Evolutionary conservation across 2,113 vertebrate species (phyloP).

Genomic region (Psammodynastes pulverulentus): DNA sequence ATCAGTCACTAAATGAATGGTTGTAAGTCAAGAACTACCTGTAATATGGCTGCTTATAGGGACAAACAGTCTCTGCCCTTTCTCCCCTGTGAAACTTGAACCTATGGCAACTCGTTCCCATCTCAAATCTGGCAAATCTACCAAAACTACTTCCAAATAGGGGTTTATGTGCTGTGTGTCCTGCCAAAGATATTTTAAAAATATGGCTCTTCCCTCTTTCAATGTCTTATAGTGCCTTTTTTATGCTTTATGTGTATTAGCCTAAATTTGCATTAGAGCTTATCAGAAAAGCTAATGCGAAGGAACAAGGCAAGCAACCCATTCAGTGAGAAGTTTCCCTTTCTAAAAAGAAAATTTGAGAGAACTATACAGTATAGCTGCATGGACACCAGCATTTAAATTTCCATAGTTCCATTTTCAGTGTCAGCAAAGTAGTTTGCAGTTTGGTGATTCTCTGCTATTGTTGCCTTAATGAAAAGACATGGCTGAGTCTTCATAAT

Average conservation of each 20-base stretch:
- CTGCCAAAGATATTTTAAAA: conserved; percentile 48
- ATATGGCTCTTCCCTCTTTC: conserved; percentile 55
- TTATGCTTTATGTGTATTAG: conserved; percentile 66
- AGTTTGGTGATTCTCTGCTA: conserved; percentile 40
- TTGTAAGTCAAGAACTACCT: neutral
- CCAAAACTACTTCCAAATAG: neutral
- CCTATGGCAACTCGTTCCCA: neutral
- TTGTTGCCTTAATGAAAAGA: conserved; percentile 94
- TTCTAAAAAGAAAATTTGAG: conserved; percentile 35
- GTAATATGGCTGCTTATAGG: neutral
- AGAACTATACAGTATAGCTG: neutral
- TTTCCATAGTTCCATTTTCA: conserved; percentile 12
- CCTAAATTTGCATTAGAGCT: conserved; percentile 46
- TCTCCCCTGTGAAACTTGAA: neutral
- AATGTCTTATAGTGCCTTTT: conserved; percentile 78
- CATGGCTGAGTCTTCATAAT: conserved; percentile 84
- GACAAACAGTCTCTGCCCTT: neutral
- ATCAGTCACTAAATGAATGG: neutral
- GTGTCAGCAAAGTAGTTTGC: conserved; percentile 10
- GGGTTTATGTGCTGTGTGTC: conserved; percentile 56
- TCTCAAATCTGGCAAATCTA: neutral
- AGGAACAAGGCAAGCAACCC: conserved; percentile 19
- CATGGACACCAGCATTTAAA: conserved; percentile 30
- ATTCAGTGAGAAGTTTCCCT: conserved; percentile 25
- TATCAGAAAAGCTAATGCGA: conserved; percentile 20